Evolutionary conservation across 1,140 invertebrate genomes (phyloP).

Genomic region (Zaprionus kolodkinae): DNA sequence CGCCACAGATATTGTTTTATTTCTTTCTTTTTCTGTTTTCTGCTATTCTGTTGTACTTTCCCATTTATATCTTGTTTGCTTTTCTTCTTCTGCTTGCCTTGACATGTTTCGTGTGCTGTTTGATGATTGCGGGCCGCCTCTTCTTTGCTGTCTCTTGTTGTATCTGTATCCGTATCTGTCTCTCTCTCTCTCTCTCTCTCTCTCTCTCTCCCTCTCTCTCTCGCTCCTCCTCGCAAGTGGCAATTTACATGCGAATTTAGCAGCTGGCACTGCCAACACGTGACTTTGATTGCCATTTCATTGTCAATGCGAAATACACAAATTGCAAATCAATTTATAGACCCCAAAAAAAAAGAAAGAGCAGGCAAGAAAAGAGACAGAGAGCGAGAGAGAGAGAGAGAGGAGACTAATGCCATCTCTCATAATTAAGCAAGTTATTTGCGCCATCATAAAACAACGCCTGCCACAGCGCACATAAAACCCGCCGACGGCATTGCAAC

Average conservation of each 20-base stretch:
- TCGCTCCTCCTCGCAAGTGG: slow-evolving; percentile 30
- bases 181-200: background rate
- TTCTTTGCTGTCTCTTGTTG: background rate
- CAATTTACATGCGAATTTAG: slow-evolving; percentile 69
- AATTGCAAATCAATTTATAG: slow-evolving; percentile 60
- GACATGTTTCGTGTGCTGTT: slow-evolving; percentile 43
- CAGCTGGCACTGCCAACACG: slow-evolving; percentile 69
- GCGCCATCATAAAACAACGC: background rate
- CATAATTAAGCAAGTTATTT: slow-evolving; percentile 49
- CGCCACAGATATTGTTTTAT: slow-evolving; percentile 51
- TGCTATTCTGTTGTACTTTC: background rate
- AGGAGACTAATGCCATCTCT: slow-evolving; percentile 11
- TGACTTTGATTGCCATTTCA: slow-evolving; percentile 80
- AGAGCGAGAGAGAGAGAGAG: too few species aligned
- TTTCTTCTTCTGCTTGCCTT: slow-evolving; percentile 39
- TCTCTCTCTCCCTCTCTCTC: slow-evolving; percentile 18
- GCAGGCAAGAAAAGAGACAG: background rate
- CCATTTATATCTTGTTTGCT: background rate
- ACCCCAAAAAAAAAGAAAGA: too few species aligned
- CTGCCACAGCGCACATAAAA: too few species aligned
- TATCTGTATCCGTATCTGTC: background rate
- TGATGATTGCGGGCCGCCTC: slow-evolving; percentile 5
- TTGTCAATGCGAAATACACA: slow-evolving; percentile 72
- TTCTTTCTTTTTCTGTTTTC: background rate
- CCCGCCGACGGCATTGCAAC: slow-evolving; percentile 32